Conservation (phyloP, 2,888 invertebrate genomes). For the Tenodera sinensis region DNA sequence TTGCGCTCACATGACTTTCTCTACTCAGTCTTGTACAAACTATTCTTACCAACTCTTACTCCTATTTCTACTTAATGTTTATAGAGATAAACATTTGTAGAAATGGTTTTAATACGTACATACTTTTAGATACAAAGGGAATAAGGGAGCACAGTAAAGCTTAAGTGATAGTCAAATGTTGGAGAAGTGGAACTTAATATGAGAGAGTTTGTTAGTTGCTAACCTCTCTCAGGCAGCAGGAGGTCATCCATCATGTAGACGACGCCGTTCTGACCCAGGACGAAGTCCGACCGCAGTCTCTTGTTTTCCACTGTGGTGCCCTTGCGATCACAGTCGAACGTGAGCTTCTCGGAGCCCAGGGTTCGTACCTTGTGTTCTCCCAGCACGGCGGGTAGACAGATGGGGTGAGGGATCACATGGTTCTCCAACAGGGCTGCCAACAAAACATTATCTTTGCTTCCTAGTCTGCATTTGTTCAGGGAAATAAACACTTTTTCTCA, state of each 20-base stretch:
- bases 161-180: too few relatives aligned
- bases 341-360: constrained; percentile 42
- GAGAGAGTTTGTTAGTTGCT: too few relatives aligned
- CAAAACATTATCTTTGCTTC: background rate
- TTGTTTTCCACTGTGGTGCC: constrained; percentile 45
- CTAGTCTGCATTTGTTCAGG: background rate
- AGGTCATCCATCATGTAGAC: constrained; percentile 48
- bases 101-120: too few relatives aligned
- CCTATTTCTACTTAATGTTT: too few relatives aligned
- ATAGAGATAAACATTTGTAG: too few relatives aligned
- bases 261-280: constrained; percentile 48
- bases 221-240: constrained; percentile 48
- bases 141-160: too few relatives aligned
- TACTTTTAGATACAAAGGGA: too few relatives aligned
- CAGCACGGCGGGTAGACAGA: constrained; percentile 48
- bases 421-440: constrained; percentile 46
- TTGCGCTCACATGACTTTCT: too few relatives aligned
- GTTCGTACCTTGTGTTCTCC: constrained; percentile 45
- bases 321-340: constrained; percentile 45
- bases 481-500: background rate
- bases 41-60: too few relatives aligned
- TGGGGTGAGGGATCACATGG: constrained; percentile 47
- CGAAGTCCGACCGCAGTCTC: constrained; percentile 42
- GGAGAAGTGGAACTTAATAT: too few relatives aligned
- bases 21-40: too few relatives aligned